phyloP scores from a whole-genome alignment of 2,888 invertebrate genomes.

The Calliphora vomitoria region DNA sequence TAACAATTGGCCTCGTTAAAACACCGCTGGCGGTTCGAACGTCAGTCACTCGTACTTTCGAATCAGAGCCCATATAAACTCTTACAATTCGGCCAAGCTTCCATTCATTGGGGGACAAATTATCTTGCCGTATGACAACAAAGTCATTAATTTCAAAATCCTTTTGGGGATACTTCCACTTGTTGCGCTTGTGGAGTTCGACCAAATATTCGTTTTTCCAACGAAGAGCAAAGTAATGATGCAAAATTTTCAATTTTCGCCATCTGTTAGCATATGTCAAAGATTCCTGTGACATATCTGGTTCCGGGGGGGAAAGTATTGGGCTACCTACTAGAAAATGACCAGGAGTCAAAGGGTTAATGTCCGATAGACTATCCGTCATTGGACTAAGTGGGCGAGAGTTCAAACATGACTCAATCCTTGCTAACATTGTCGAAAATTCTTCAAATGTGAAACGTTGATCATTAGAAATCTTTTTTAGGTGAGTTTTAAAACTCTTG shows the following conservation, averaged over 20 bases:
- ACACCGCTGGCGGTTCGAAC: slow-evolving; percentile 38
- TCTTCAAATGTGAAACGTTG: slow-evolving; percentile 15
- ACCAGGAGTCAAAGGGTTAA: no score
- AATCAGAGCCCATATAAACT: background rate
- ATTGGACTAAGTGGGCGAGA: background rate
- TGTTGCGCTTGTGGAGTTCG: no score
- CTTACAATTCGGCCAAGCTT: background rate
- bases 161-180: no score
- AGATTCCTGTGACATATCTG: slow-evolving; percentile 28
- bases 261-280: slow-evolving; percentile 26
- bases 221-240: slow-evolving; percentile 45
- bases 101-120: no score
- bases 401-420: background rate
- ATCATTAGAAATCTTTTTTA: background rate
- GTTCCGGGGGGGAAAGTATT: background rate
- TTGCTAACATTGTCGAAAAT: background rate
- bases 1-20: slow-evolving; percentile 35
- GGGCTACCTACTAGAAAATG: no score
- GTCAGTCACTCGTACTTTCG: slow-evolving; percentile 25
- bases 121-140: no score
- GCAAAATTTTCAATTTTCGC: background rate
- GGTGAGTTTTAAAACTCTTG: slow-evolving; percentile 37
- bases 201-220: slow-evolving; percentile 33
- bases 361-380: no score
- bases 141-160: no score